Percentiles rank a stretch among this genome's conserved stretches.
phyloP scores from a whole-genome alignment of 2,113 vertebrate species.

The Cyprinodon variegatus region DNA sequence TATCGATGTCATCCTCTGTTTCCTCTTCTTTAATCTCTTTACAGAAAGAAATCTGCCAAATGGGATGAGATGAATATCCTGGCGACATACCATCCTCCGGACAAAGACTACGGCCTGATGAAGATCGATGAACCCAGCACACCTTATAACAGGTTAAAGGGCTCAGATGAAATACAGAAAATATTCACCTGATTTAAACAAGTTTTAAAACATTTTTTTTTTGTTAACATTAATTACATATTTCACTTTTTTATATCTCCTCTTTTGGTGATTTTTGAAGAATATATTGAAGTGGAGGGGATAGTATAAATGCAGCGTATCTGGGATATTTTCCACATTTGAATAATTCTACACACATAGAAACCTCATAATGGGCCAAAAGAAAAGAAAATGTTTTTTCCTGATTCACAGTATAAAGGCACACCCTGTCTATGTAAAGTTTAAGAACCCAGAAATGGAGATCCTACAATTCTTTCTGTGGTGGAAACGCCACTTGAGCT shows the following conservation, averaged over 20 bases:
- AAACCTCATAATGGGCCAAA: not conserved
- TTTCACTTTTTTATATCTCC: too few relatives aligned
- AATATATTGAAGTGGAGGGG: not conserved
- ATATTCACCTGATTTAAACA: not conserved
- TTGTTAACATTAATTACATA: too few relatives aligned
- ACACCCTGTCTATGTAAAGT: too few relatives aligned
- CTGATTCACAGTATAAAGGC: not conserved
- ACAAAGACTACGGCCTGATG: constrained; percentile 98
- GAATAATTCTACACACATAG: not conserved
- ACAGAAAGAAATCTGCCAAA: constrained; percentile 96
- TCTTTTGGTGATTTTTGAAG: too few relatives aligned
- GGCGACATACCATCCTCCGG: constrained; percentile 95
- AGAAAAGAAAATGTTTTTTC: not conserved
- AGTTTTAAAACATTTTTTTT: not conserved
- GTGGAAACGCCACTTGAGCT: too few relatives aligned
- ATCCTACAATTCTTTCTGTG: too few relatives aligned
- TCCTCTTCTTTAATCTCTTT: constrained; percentile 28
- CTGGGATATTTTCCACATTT: not conserved
- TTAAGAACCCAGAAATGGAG: too few relatives aligned
- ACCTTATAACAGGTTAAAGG: constrained; percentile 89
- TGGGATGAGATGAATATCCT: constrained; percentile 99
- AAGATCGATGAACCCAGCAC: constrained; percentile 99
- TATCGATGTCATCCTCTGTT: not conserved
- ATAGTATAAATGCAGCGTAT: not conserved
- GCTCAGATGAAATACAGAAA: not conserved